Conservation (phyloP, 2,113 vertebrate species). For the Athene noctua region DNA sequence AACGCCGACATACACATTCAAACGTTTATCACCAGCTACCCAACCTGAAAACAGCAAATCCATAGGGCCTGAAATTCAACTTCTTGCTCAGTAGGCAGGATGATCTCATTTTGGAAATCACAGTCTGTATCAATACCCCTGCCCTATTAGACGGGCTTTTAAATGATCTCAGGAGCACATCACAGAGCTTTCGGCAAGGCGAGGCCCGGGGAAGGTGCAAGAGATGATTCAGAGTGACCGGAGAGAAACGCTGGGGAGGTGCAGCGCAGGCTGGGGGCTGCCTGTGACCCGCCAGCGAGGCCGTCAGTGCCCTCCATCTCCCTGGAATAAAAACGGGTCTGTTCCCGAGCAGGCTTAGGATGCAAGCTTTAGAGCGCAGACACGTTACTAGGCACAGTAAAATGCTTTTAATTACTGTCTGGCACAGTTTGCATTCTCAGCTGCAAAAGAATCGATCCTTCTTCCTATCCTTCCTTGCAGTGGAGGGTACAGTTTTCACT, state of each 20-base stretch:
- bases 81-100: background rate
- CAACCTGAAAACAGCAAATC: background rate
- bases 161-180: background rate
- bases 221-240: background rate
- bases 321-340: background rate
- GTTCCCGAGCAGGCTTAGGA: background rate
- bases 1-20: fast-evolving
- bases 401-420: background rate
- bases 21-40: background rate
- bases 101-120: fast-evolving
- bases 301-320: background rate
- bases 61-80: background rate
- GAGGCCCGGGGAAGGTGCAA: background rate
- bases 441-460: background rate
- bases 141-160: fast-evolving
- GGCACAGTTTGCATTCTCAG: constrained; percentile 14
- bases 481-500: background rate
- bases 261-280: background rate
- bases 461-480: background rate
- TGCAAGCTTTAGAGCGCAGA: background rate
- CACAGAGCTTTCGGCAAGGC: background rate
- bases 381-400: background rate
- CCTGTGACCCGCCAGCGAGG: background rate
- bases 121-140: background rate
- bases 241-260: background rate